phyloP scores from a whole-genome alignment of 2,797 vertebrate species.

The Tauraco hartlaubi region DNA sequence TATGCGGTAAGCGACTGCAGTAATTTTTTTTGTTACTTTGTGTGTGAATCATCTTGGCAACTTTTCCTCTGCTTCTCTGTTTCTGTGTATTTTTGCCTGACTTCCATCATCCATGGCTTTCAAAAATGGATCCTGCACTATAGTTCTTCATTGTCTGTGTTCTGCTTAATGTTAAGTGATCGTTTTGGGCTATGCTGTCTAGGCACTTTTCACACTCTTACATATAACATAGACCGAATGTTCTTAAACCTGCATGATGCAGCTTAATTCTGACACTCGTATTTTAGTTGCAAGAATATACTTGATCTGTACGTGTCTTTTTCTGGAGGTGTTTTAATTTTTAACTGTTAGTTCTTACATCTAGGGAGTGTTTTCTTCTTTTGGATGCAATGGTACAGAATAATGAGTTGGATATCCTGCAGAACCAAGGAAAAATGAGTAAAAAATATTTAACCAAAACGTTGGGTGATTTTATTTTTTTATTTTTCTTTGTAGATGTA shows the following conservation, averaged over 20 bases:
- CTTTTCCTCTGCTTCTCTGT: not conserved
- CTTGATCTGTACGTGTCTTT: not conserved
- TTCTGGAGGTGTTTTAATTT: not conserved
- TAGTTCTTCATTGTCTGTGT: not conserved
- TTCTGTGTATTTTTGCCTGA: not conserved
- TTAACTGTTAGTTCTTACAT: not conserved
- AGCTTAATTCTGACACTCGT: not conserved
- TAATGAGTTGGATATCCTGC: not conserved
- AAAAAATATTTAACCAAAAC: not conserved
- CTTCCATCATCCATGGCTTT: not conserved
- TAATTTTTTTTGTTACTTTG: not conserved
- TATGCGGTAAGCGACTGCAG: constrained; percentile 91
- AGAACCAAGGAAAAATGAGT: not conserved
- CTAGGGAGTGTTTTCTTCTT: not conserved
- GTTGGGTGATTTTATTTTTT: not conserved
- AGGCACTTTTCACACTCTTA: not conserved
- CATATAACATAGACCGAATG: not conserved
- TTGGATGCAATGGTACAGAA: not conserved
- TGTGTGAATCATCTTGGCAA: not conserved
- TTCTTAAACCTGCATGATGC: not conserved
- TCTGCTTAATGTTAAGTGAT: not conserved
- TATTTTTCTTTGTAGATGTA: not conserved
- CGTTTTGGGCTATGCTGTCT: not conserved
- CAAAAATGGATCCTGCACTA: not conserved
- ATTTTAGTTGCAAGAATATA: not conserved